Evolutionary conservation across 2,888 invertebrate genomes (phyloP).

Genomic region (Pristionchus japonicus): DNA sequence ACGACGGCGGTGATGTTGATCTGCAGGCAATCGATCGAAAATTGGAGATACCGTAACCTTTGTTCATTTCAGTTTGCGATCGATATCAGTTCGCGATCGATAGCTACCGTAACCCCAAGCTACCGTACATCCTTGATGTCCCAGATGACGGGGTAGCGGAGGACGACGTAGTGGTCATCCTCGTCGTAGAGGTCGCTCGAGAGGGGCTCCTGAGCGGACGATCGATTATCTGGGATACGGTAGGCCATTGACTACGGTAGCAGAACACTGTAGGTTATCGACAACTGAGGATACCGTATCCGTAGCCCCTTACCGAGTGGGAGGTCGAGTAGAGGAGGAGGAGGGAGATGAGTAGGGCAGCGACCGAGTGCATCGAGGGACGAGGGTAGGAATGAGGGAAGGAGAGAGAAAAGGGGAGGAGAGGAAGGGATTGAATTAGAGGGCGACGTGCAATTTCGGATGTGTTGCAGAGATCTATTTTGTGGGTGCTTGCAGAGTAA

Average conservation of each 20-base stretch:
- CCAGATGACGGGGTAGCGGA: conserved; percentile 18
- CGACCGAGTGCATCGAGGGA: conserved; percentile 16
- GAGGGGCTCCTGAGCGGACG: neutral
- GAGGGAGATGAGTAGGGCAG: neutral
- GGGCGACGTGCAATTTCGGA: neutral
- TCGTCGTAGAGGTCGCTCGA: neutral
- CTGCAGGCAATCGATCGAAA: neutral
- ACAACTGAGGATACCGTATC: neutral
- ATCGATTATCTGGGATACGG: neutral
- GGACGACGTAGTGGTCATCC: conserved; percentile 4
- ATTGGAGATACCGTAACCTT: neutral
- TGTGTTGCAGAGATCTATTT: neutral
- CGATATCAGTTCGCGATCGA: neutral
- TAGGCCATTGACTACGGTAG: neutral
- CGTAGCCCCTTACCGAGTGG: conserved; percentile 11
- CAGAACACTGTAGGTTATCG: neutral
- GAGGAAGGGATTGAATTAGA: neutral
- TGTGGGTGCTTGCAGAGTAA: no score
- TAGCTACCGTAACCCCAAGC: neutral
- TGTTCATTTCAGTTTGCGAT: no score
- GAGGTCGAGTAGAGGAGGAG: neutral
- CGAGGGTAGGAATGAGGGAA: neutral
- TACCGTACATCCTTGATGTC: neutral
- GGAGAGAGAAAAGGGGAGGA: neutral
- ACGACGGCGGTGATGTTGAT: conserved; percentile 6